Conservation (phyloP, 2,888 invertebrate species). For the Pyrrhosoma nymphula region DNA sequence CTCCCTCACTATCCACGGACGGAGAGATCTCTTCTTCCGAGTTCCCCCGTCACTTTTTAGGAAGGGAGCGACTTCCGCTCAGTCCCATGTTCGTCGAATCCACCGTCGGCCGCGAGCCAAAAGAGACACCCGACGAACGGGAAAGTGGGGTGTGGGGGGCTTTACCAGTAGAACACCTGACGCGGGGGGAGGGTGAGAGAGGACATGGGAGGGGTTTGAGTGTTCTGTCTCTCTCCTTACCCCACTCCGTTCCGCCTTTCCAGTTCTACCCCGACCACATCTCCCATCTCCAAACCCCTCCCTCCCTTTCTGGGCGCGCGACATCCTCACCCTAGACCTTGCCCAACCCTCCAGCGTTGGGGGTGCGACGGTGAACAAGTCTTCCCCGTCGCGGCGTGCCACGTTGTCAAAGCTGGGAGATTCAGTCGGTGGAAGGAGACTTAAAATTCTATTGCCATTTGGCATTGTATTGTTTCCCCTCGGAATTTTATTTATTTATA, state of each 20-base stretch:
- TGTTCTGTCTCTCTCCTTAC: no score
- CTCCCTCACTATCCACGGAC: neutral
- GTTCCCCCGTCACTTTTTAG: neutral
- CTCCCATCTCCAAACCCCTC: neutral
- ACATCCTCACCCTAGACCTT: conserved; percentile 24
- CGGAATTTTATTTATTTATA: no score
- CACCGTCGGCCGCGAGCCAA: neutral
- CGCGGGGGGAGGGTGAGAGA: neutral
- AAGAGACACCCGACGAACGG: neutral
- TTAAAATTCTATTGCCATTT: no score
- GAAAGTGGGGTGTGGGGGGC: neutral
- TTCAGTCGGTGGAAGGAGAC: no score
- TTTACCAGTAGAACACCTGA: conserved; percentile 26
- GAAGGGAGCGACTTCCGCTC: conserved; percentile 18
- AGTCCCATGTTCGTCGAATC: neutral
- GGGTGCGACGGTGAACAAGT: neutral
- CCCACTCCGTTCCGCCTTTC: conserved; percentile 23
- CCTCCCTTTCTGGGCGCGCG: neutral
- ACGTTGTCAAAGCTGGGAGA: no score
- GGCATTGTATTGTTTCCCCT: no score
- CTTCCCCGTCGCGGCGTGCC: neutral
- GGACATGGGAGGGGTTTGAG: no score
- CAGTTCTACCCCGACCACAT: neutral
- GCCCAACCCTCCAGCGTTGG: conserved; percentile 3
- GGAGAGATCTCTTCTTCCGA: neutral